These are phyloP conservation scores for Lasioglossum lativentre DNA, from an alignment of 2,888 invertebrate genomes.

Conservation along the genomic window DNA sequence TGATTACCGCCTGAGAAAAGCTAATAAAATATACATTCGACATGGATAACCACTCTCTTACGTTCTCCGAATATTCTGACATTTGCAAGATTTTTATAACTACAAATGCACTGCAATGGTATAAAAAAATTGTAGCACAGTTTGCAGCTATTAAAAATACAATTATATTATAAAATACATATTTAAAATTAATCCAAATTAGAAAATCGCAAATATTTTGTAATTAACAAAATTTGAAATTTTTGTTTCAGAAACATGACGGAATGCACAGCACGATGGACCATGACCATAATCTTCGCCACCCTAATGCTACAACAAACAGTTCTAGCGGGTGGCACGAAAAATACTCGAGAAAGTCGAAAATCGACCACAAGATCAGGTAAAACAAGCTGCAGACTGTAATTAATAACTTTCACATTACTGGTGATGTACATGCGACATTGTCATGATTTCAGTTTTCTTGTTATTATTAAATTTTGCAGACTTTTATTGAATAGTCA, in stretches of 20 bases:
- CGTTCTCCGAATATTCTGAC: not conserved
- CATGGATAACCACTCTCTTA: constrained; percentile 1
- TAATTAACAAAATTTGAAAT: not conserved
- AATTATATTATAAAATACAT: not conserved
- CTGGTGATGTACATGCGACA: not conserved
- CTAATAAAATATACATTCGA: not conserved
- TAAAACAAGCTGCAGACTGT: not conserved
- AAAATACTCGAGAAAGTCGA: not conserved
- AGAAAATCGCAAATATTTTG: not conserved
- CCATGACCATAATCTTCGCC: constrained; percentile 21
- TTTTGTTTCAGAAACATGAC: constrained; percentile 53
- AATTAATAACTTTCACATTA: not conserved
- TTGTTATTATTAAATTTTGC: not conserved
- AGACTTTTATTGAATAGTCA: not conserved
- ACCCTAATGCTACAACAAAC: constrained; percentile 22
- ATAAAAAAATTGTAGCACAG: too few relatives aligned
- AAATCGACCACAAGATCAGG: not conserved
- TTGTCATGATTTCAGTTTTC: not conserved
- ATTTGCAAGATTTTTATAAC: too few relatives aligned
- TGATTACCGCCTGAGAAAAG: not conserved
- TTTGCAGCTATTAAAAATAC: not conserved
- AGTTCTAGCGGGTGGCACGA: not conserved
- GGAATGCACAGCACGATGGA: constrained; percentile 25
- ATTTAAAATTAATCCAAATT: not conserved
- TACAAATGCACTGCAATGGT: too few relatives aligned